A percentile compares a stretch with the other conserved stretches of the same genome.
Evolutionary conservation across 2,888 invertebrate genomes (phyloP).

Genomic region (Lochmaea capreae): DNA sequence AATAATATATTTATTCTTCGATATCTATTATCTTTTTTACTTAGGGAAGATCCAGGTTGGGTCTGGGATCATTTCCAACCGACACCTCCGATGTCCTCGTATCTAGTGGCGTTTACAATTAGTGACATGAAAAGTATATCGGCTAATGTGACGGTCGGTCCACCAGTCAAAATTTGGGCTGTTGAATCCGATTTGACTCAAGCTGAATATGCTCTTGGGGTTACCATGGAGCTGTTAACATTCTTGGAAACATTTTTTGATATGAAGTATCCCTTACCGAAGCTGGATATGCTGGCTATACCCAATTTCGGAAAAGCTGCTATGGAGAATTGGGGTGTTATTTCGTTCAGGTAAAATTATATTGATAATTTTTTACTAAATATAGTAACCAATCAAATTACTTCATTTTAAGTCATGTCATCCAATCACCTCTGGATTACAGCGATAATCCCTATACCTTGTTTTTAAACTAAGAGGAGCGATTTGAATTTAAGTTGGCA

Average conservation of each 20-base stretch:
- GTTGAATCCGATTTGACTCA: slow-evolving; percentile 58
- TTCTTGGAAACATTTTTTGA: slow-evolving; percentile 69
- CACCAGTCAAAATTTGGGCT: slow-evolving; percentile 65
- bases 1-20: no score
- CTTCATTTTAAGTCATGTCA: no score
- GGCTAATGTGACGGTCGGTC: slow-evolving; percentile 51
- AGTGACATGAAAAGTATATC: slow-evolving; percentile 57
- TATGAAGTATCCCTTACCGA: slow-evolving; percentile 68
- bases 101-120: slow-evolving; percentile 74
- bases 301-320: slow-evolving; percentile 70
- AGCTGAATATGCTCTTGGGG: slow-evolving; percentile 67
- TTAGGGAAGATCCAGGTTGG: slow-evolving; percentile 66
- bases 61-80: slow-evolving; percentile 73
- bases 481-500: no score
- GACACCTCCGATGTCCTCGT: slow-evolving; percentile 80
- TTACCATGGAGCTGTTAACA: slow-evolving; percentile 67
- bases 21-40: slow-evolving; percentile 37
- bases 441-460: no score
- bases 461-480: no score
- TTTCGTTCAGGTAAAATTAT: slow-evolving; percentile 68
- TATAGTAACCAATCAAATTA: no score
- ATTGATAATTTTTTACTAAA: no score
- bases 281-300: slow-evolving; percentile 71
- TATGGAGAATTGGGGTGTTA: slow-evolving; percentile 72
- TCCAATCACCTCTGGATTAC: no score